phyloP scores from a whole-genome alignment of 2,113 vertebrate species.

The Procavia capensis region DNA sequence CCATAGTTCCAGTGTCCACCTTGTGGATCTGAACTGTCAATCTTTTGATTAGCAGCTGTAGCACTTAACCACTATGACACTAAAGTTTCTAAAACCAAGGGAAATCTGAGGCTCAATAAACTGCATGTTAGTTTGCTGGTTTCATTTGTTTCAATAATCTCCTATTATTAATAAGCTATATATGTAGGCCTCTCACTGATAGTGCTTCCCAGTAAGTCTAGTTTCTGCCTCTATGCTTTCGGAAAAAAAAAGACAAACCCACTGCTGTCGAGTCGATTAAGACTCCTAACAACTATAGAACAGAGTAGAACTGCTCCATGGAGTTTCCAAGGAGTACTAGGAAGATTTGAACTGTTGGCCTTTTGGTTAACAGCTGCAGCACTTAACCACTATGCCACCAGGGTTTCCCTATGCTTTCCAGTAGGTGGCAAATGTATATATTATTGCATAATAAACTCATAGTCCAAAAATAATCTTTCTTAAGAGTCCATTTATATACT shows the following conservation, averaged over 20 bases:
- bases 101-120: background rate
- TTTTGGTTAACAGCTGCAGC: too few species aligned
- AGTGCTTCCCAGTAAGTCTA: background rate
- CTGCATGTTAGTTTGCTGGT: background rate
- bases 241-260: too few species aligned
- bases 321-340: too few species aligned
- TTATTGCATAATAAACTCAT: slow-evolving; percentile 43
- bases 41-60: too few species aligned
- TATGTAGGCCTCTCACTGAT: background rate
- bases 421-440: slow-evolving; percentile 22
- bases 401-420: slow-evolving; percentile 40
- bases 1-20: too few species aligned
- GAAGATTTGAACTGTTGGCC: too few species aligned
- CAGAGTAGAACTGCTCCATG: too few species aligned
- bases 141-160: background rate
- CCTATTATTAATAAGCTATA: background rate
- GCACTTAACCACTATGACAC: too few species aligned
- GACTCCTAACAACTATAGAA: too few species aligned
- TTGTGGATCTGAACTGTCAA: too few species aligned
- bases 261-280: too few species aligned
- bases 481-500: slow-evolving; percentile 59
- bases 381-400: too few species aligned
- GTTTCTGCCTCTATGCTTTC: slow-evolving; percentile 39
- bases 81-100: background rate
- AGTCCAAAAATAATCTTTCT: slow-evolving; percentile 72